A percentile compares a stretch with the other conserved stretches of the same genome.
Conservation (phyloP, 2,113 vertebrate genomes). For the Ameiurus melas region DNA sequence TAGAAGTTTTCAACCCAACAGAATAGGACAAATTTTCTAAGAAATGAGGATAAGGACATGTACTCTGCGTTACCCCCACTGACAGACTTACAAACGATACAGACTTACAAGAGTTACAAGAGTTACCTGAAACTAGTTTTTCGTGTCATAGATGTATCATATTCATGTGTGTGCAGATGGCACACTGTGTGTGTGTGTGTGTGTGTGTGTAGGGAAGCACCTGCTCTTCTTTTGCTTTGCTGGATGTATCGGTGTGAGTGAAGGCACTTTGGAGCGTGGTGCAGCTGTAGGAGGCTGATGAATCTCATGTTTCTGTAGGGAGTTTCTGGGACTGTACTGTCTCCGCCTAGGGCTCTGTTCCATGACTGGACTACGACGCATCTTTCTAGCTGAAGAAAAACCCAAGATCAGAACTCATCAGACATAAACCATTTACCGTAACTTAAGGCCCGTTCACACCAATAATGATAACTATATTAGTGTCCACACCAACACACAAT, state of each 20-base stretch:
- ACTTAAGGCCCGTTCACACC: background rate
- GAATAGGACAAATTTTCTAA: background rate
- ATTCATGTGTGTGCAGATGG: background rate
- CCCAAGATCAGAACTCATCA: background rate
- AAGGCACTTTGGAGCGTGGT: slow-evolving; percentile 42
- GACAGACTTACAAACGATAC: background rate
- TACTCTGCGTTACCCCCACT: background rate
- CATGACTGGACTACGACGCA: background rate
- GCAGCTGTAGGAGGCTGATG: slow-evolving; percentile 45
- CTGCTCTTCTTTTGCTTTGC: slow-evolving; percentile 45
- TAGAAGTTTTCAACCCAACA: background rate
- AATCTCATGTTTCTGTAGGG: slow-evolving; percentile 6
- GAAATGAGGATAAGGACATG: background rate
- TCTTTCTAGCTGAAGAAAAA: slow-evolving; percentile 35
- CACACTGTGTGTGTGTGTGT: background rate
- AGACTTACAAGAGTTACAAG: background rate
- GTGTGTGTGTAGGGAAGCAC: slow-evolving; percentile 9
- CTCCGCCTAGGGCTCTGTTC: slow-evolving; percentile 21
- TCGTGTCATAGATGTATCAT: background rate
- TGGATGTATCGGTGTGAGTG: slow-evolving; percentile 6
- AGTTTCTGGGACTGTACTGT: background rate
- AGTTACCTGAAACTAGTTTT: background rate
- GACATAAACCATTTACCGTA: background rate
- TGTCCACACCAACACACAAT: no score
- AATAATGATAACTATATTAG: no score